These are phyloP conservation scores for Harmothoe impar DNA, from an alignment of 2,888 invertebrate genomes.

Conservation along the genomic window DNA sequence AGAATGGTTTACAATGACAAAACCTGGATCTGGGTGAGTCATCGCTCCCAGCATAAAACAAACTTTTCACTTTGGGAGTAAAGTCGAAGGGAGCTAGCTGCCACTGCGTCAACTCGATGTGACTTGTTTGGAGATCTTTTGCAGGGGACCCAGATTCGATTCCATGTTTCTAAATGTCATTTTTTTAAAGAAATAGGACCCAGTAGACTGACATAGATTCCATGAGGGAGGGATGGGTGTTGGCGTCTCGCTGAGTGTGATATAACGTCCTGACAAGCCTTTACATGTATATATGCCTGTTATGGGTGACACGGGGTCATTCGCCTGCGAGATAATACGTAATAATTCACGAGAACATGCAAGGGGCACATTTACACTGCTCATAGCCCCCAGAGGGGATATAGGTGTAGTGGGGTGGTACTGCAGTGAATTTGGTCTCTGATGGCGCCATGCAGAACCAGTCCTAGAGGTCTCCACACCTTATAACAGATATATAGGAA, in stretches of 20 bases:
- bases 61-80: neutral
- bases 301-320: neutral
- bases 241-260: too few relatives aligned
- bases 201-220: neutral
- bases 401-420: neutral
- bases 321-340: neutral
- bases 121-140: slow-evolving; percentile 29
- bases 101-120: neutral
- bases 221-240: neutral
- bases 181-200: too few relatives aligned
- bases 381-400: neutral
- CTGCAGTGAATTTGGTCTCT: neutral
- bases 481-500: too few relatives aligned
- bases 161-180: neutral
- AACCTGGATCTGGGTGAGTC: slow-evolving; percentile 3
- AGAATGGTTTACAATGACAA: neutral
- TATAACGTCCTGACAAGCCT: too few relatives aligned
- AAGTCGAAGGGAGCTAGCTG: slow-evolving; percentile 27
- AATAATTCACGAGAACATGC: neutral
- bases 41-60: slow-evolving; percentile 27
- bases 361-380: neutral
- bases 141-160: neutral
- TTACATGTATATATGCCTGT: too few relatives aligned
- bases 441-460: neutral
- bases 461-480: neutral